phyloP scores from a whole-genome alignment of 2,888 invertebrate species.

The Synanthedon vespiformis region DNA sequence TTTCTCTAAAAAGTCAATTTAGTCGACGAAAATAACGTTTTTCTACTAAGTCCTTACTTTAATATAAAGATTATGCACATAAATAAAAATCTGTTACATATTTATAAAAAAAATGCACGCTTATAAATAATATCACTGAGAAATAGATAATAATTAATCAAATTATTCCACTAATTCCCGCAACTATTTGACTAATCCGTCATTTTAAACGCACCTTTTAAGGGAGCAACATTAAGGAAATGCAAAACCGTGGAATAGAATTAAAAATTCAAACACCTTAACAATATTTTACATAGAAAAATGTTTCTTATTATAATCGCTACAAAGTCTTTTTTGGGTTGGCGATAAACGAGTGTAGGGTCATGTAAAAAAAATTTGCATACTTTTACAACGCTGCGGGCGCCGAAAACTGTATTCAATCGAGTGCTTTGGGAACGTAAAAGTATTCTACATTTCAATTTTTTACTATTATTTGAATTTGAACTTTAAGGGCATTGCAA shows the following conservation, averaged over 20 bases:
- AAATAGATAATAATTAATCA: constrained; percentile 48
- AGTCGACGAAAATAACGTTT: no score
- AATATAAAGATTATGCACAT: no score
- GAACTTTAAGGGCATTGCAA: no score
- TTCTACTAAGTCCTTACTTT: no score
- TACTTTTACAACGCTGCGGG: constrained; percentile 39
- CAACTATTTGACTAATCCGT: constrained; percentile 47
- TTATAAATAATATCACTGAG: constrained; percentile 5
- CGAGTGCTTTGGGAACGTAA: constrained; percentile 18
- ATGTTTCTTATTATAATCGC: background rate
- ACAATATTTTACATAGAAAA: background rate
- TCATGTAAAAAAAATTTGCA: constrained; percentile 36
- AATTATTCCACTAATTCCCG: constrained; percentile 19
- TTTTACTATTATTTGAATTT: no score
- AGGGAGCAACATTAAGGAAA: background rate
- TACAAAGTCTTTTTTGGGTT: background rate
- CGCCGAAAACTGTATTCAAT: constrained; percentile 25
- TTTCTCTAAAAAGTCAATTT: no score
- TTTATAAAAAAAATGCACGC: background rate
- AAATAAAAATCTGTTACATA: no score
- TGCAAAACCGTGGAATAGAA: background rate
- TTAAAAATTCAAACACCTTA: background rate
- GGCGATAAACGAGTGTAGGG: constrained; percentile 12
- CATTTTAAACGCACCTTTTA: constrained; percentile 13
- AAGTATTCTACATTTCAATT: constrained; percentile 6